These are phyloP conservation scores for Tenrec ecaudatus DNA, from an alignment of 2,113 vertebrate genomes.

Conservation along the genomic window DNA sequence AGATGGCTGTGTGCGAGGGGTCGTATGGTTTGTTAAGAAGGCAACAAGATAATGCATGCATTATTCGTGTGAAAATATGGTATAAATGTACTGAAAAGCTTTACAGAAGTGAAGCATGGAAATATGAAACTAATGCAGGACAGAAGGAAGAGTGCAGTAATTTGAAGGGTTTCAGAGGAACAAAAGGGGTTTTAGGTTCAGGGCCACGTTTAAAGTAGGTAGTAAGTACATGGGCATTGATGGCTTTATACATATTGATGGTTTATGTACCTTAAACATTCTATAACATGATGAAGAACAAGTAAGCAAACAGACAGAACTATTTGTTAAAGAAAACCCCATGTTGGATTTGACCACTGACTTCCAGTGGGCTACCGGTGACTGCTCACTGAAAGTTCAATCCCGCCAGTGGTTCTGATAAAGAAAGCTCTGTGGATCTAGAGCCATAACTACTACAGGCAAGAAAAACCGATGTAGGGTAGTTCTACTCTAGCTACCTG, in stretches of 20 bases:
- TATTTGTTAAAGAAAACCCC: neutral
- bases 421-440: neutral
- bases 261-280: conserved; percentile 22
- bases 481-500: neutral
- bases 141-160: too few species aligned
- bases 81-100: too few species aligned
- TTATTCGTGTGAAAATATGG: too few species aligned
- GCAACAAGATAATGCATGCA: too few species aligned
- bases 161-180: too few species aligned
- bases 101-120: too few species aligned
- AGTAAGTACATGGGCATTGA: neutral
- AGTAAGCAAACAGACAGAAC: neutral
- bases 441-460: neutral
- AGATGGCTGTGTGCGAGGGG: too few species aligned
- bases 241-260: conserved; percentile 25
- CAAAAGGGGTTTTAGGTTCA: too few species aligned
- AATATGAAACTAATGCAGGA: too few species aligned
- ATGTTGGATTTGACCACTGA: neutral
- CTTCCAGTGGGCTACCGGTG: too few species aligned
- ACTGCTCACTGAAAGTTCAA: neutral
- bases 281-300: neutral
- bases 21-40: too few species aligned
- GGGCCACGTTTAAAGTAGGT: too few species aligned
- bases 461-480: neutral
- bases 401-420: neutral